phyloP scores from a whole-genome alignment of 2,797 vertebrate species.

The Brachyalestes nurse region DNA sequence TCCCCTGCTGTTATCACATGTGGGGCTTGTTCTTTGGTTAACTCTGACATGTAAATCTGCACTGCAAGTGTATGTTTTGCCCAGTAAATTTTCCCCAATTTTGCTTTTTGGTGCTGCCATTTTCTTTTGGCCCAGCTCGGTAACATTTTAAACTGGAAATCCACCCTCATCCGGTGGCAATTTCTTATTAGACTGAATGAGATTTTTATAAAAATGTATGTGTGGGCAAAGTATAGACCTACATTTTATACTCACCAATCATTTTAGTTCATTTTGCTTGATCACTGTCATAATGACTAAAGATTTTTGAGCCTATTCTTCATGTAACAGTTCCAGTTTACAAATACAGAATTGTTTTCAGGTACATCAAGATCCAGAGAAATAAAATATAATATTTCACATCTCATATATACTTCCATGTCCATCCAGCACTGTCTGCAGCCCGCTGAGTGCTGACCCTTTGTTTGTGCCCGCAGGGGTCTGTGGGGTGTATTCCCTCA shows the following conservation, averaged over 20 bases:
- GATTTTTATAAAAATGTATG: background rate
- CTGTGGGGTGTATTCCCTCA: conserved; percentile 4
- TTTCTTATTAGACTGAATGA: too few species aligned
- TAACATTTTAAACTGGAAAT: too few species aligned
- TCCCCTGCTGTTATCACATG: too few species aligned
- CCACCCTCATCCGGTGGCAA: too few species aligned
- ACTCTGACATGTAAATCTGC: too few species aligned
- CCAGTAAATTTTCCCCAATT: too few species aligned
- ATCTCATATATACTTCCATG: background rate
- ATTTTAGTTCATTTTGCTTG: background rate
- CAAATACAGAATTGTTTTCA: background rate
- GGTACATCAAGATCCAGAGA: background rate
- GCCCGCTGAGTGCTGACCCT: conserved; percentile 1
- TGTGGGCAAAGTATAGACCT: background rate
- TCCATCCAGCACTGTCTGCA: background rate
- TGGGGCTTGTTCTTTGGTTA: too few species aligned
- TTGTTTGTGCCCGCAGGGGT: conserved; percentile 14
- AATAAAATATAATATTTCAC: background rate
- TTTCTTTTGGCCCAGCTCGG: too few species aligned
- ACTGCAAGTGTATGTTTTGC: too few species aligned
- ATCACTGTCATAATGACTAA: background rate
- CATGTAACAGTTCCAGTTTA: background rate
- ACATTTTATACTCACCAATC: background rate
- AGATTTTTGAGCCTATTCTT: background rate
- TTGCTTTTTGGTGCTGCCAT: too few species aligned